Conservation (phyloP, 2,888 invertebrate species). For the Podotricha telesiphe region DNA sequence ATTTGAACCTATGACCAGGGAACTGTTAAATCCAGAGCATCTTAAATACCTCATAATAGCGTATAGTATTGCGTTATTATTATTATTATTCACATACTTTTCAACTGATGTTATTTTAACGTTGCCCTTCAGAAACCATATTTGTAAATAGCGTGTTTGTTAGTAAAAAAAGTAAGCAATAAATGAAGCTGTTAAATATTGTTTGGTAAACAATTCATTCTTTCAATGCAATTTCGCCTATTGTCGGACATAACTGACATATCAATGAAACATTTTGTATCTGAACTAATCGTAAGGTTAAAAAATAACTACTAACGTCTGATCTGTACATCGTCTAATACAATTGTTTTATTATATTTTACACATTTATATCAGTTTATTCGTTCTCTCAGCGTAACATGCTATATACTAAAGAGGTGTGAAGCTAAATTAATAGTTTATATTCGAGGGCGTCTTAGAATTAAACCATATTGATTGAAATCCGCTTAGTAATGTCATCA, state of each 20-base stretch:
- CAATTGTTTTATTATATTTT: neutral
- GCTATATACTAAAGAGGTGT: no score
- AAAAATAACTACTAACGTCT: neutral
- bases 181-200: slow-evolving; percentile 30
- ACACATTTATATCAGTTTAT: no score
- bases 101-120: slow-evolving; percentile 1
- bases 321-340: neutral
- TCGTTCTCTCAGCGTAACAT: no score
- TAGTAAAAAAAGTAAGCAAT: slow-evolving; percentile 34
- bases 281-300: slow-evolving; percentile 1
- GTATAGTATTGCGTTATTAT: neutral
- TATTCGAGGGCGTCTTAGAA: no score
- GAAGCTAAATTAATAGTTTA: no score
- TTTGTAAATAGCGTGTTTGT: slow-evolving; percentile 34
- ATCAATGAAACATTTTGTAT: slow-evolving; percentile 30
- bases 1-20: no score
- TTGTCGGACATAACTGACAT: slow-evolving; percentile 29
- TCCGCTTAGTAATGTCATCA: no score
- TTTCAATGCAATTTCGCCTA: slow-evolving; percentile 33
- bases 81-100: slow-evolving; percentile 8
- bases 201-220: slow-evolving; percentile 41
- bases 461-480: no score
- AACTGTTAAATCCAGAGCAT: neutral
- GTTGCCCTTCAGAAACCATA: slow-evolving; percentile 20
- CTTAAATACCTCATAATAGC: neutral